These are phyloP conservation scores for Alviniconcha strummeri DNA, from an alignment of 2,888 invertebrate genomes.

Conservation along the genomic window DNA sequence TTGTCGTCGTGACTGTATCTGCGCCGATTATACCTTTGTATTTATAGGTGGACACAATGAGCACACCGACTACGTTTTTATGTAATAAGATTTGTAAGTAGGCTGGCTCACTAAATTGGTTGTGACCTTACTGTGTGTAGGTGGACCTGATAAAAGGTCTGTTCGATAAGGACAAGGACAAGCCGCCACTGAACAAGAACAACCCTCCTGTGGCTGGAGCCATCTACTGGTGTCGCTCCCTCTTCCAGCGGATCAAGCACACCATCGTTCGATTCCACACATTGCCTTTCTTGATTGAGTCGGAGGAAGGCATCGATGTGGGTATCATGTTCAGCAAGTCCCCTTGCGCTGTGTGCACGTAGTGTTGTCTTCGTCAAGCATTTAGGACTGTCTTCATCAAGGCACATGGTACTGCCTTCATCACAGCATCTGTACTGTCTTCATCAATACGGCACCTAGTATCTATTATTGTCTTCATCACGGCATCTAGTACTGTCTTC, in stretches of 20 bases:
- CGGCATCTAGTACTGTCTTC: too few species aligned
- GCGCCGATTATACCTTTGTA: too few species aligned
- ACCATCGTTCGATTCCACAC: conserved; percentile 87
- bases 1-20: too few species aligned
- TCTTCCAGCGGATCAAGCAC: conserved; percentile 86
- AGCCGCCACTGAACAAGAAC: conserved; percentile 83
- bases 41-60: conserved; percentile 77
- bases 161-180: conserved; percentile 69
- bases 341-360: too few species aligned
- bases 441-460: too few species aligned
- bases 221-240: conserved; percentile 89
- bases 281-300: conserved; percentile 83
- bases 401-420: too few species aligned
- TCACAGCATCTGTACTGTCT: too few species aligned
- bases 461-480: too few species aligned
- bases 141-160: conserved; percentile 76
- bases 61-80: conserved; percentile 17
- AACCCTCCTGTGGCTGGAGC: conserved; percentile 89
- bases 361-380: too few species aligned
- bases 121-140: conserved; percentile 63
- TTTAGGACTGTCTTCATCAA: too few species aligned
- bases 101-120: too few species aligned
- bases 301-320: conserved; percentile 81
- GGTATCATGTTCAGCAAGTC: conserved; percentile 28
- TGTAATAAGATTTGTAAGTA: too few species aligned